A percentile compares a stretch with the other conserved stretches of the same genome.
phyloP scores from a whole-genome alignment of 1,140 invertebrate genomes.

The Hyles vespertilio region DNA sequence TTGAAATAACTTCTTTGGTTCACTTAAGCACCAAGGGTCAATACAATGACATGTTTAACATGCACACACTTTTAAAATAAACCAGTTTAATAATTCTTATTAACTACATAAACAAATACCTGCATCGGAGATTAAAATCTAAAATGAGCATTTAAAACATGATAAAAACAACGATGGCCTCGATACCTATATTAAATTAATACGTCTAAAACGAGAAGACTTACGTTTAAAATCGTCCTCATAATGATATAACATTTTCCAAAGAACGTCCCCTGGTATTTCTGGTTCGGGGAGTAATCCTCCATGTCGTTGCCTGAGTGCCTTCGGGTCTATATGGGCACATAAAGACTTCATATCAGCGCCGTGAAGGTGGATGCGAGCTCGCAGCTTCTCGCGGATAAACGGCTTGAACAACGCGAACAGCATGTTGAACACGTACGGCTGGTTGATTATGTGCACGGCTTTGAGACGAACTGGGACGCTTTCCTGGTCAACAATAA shows the following conservation, averaged over 20 bases:
- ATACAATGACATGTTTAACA: too few species aligned
- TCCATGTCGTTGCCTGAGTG: constrained; percentile 85
- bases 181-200: neutral
- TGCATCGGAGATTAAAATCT: too few species aligned
- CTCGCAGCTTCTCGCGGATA: constrained; percentile 84
- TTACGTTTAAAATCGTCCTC: constrained; percentile 65
- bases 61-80: too few species aligned
- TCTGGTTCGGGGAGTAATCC: constrained; percentile 81
- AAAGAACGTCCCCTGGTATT: constrained; percentile 57
- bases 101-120: too few species aligned
- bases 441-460: constrained; percentile 92
- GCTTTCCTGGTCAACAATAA: constrained; percentile 77
- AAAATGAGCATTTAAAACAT: too few species aligned
- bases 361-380: constrained; percentile 89
- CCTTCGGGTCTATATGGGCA: constrained; percentile 84
- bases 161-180: too few species aligned
- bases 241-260: constrained; percentile 65
- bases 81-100: too few species aligned
- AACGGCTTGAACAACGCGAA: constrained; percentile 94
- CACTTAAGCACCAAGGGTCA: too few species aligned
- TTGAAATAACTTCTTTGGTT: too few species aligned
- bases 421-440: constrained; percentile 90
- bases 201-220: constrained; percentile 7
- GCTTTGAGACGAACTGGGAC: constrained; percentile 89
- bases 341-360: constrained; percentile 86